These are phyloP conservation scores for Rhinatrema bivittatum DNA, from an alignment of 2,797 vertebrate species.

Conservation along the genomic window DNA sequence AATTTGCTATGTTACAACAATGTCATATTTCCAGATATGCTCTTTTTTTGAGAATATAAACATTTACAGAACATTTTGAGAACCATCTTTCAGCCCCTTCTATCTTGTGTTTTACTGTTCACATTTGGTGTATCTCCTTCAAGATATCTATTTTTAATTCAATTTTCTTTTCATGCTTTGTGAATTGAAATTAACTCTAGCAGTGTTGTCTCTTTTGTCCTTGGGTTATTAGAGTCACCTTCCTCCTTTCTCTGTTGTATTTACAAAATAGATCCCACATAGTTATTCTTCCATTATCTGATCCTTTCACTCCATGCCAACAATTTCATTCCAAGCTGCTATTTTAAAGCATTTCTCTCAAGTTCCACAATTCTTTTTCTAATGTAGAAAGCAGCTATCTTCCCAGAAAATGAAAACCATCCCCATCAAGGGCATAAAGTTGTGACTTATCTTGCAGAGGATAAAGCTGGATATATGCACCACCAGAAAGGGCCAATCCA, in stretches of 20 bases:
- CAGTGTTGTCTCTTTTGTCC: not conserved
- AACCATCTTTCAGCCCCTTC: too few species aligned
- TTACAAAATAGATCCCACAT: not conserved
- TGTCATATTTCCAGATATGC: too few species aligned
- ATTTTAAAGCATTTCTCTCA: constrained; percentile 1
- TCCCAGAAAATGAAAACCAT: not conserved
- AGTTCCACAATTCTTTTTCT: not conserved
- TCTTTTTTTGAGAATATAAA: too few species aligned
- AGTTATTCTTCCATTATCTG: not conserved
- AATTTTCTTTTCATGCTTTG: too few species aligned
- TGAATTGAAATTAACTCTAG: too few species aligned
- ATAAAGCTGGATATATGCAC: constrained; percentile 4
- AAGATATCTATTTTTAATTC: too few species aligned
- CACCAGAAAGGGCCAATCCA: not conserved
- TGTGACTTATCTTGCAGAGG: constrained; percentile 2
- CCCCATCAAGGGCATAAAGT: not conserved
- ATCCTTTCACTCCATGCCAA: not conserved
- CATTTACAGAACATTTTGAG: too few species aligned
- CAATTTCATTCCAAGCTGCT: not conserved
- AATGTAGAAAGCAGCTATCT: not conserved
- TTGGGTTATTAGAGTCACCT: not conserved
- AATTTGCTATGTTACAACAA: too few species aligned
- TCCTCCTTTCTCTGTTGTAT: not conserved
- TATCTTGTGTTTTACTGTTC: too few species aligned
- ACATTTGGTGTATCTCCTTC: too few species aligned